Base-by-base conservation (phyloP, 2,888 invertebrate genomes). In the Aromia moschata region DNA sequence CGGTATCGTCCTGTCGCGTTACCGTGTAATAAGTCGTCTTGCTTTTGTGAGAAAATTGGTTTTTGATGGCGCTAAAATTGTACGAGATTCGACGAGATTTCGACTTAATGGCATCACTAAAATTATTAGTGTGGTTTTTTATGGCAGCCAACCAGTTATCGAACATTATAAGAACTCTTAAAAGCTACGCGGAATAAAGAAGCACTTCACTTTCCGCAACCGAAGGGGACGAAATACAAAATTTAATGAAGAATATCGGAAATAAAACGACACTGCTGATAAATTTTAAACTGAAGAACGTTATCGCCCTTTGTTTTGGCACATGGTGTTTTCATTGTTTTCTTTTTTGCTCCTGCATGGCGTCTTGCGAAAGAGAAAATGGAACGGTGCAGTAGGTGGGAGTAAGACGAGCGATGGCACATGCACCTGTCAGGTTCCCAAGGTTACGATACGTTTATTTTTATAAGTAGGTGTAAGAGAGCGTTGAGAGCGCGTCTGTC, bases 71-170 rank as follows among this genome's bases (percentile, higher is more conserved):
- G 62, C 76, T 74, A 56, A 81, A 67, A 70, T 80, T 79, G 41
- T 73, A 68, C 2, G 77, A 73, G 11, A 83, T 63, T 70, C 72
- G 75, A 46, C 72, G 70, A 11, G 80, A 79, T 71, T 80, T 81
- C 38, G 70, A 69, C 70, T 79, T 80, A 40, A 83, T 56, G 41
- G 77, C 75, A 64, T 81, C 81, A 10, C 79, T 74, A 14, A 84
- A 68, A 65, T 77, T 81, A 60, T 77, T 78, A 1, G 83, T 81
- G 60, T 80, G 81, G 55, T 77, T 78, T 76, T 82, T 84, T 16
- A 84, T 67, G 47, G 79, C 75, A 20, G 76, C 74, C 41, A 83
- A 70, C 49, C 82, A 75, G 70, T 81, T 81, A 73, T 83, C 83
- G 70, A 84, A 83, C 83, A 83, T 83, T 59, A 57, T 65, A 44